Conservation (phyloP, 64 coral and sea anemone species). For the Cladopsammia gracilis region DNA sequence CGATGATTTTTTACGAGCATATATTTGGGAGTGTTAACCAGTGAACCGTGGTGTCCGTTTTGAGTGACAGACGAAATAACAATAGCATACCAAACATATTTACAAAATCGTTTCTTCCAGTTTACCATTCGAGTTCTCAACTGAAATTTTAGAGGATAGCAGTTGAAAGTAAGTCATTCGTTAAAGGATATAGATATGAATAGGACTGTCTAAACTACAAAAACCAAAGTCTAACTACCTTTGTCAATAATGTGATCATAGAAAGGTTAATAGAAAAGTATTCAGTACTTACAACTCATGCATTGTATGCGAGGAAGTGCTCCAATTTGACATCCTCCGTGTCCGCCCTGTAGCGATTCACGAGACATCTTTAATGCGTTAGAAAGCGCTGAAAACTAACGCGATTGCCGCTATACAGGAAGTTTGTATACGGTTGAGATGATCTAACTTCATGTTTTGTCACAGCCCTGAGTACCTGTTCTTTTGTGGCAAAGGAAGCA, state of each 20-base stretch:
- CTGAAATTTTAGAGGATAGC: no score
- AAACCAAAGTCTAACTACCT: no score
- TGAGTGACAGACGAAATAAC: no score
- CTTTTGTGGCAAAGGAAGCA: not conserved
- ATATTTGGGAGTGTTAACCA: no score
- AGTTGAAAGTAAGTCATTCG: no score
- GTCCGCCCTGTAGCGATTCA: conserved; percentile 12
- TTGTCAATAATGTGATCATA: not conserved
- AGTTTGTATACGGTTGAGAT: conserved; percentile 41
- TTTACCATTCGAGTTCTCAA: no score
- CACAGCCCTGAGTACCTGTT: conserved; percentile 39
- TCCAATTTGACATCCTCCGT: conserved; percentile 44
- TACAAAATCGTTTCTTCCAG: no score
- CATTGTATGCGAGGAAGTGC: conserved; percentile 25
- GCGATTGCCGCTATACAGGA: conserved; percentile 4
- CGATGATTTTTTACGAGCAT: no score
- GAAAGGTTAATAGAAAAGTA: not conserved
- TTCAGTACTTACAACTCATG: conserved; percentile 40
- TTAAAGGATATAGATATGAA: no score
- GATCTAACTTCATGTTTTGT: conserved; percentile 38
- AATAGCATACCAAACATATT: no score
- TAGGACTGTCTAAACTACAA: no score
- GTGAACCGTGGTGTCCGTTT: no score
- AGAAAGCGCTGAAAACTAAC: conserved; percentile 24
- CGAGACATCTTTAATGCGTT: conserved; percentile 25